Conservation (phyloP, 2,888 invertebrate genomes). For the Brenthis daphne region DNA sequence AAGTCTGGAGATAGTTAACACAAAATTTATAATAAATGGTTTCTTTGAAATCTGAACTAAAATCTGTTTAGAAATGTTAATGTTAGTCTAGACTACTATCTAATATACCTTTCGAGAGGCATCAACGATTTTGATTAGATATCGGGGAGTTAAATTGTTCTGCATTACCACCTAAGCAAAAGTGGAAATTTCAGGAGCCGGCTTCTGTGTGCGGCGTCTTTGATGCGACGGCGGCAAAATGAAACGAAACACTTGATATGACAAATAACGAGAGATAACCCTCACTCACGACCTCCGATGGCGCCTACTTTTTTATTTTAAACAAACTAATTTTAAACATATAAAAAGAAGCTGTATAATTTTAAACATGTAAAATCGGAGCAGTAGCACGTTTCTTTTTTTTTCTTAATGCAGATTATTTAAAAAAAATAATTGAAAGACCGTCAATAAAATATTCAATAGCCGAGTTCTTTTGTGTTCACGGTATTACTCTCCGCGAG, state of each 20-base stretch:
- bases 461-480: conserved; percentile 38
- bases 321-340: conserved; percentile 54
- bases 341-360: conserved; percentile 3
- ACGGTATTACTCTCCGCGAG: conserved; percentile 49
- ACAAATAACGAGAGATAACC: conserved; percentile 79
- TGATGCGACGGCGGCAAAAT: conserved; percentile 62
- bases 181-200: conserved; percentile 54
- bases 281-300: conserved; percentile 54
- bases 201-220: conserved; percentile 75
- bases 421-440: conserved; percentile 17
- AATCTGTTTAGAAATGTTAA: conserved; percentile 49
- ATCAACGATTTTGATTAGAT: conserved; percentile 58
- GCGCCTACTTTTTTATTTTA: conserved; percentile 69
- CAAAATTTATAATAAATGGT: conserved; percentile 51
- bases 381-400: too few species aligned
- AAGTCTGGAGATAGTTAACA: conserved; percentile 10
- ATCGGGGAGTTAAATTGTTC: conserved; percentile 59
- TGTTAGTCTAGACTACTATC: conserved; percentile 43
- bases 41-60: conserved; percentile 54
- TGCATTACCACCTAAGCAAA: conserved; percentile 58
- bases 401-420: conserved; percentile 48
- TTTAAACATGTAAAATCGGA: conserved; percentile 1
- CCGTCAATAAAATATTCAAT: conserved; percentile 40
- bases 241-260: conserved; percentile 71
- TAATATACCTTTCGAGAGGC: conserved; percentile 26